These are phyloP conservation scores for Upupa epops DNA, from an alignment of 2,113 vertebrate species.

Conservation along the genomic window DNA sequence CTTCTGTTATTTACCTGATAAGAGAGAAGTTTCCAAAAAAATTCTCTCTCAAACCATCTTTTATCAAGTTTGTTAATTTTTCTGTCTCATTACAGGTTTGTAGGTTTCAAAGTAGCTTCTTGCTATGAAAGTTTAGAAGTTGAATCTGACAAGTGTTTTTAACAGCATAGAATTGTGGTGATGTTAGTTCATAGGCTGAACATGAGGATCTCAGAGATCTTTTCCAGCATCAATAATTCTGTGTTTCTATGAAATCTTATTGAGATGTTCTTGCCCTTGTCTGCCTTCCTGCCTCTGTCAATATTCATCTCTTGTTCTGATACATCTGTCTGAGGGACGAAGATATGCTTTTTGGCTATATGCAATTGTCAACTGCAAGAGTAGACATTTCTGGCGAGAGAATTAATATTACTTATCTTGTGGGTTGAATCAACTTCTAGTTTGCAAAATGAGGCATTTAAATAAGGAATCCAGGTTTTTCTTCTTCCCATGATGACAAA, in stretches of 20 bases:
- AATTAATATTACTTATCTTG: rapidly evolving
- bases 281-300: background rate
- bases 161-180: too few species aligned
- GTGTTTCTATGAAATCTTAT: background rate
- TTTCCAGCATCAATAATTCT: too few species aligned
- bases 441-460: background rate
- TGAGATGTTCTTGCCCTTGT: background rate
- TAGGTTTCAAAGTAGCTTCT: background rate
- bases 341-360: background rate
- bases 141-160: background rate
- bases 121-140: too few species aligned
- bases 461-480: background rate
- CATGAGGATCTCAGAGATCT: too few species aligned
- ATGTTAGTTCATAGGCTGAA: too few species aligned
- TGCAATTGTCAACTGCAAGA: background rate
- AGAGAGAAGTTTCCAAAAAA: background rate
- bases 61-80: background rate
- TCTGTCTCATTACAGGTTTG: background rate
- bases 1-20: background rate
- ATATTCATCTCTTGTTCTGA: background rate
- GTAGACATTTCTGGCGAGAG: background rate
- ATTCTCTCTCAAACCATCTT: background rate
- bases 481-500: background rate
- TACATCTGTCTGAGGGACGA: background rate
- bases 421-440: background rate